Base-by-base conservation (phyloP, 2,888 invertebrate genomes). In the Bhutanitis thaidina region DNA sequence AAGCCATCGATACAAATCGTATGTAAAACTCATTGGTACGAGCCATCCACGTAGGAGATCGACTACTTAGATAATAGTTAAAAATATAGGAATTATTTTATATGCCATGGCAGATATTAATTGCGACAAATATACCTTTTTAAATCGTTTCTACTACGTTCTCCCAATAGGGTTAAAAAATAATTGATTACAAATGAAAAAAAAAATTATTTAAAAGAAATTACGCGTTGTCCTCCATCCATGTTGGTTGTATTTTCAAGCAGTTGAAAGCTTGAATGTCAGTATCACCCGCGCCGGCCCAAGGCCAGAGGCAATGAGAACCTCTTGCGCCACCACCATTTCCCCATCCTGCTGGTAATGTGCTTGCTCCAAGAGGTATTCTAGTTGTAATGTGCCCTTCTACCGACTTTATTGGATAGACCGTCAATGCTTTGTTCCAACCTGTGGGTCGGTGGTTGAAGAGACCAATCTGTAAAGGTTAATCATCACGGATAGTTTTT, bases 211-310 rank as follows among this genome's bases (percentile, higher is more conserved):
- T n/a, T n/a, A 5, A 20, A 27, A 8, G 1, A 27, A 27, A 27
- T 27, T 27, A 89, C 89, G 72, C 77, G 55, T 77, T 70, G 56
- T 95, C 93, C 64, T 91, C 91, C 95, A 96, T 95, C 96, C 97
- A 97, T 16, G 94, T 94, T 0, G 96, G 96, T 70, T 94, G 93
- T 55, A 95, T 94, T 70, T 93, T 93, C 16, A 97, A 79, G 68
- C 96, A 96, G 62, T 93, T 92, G 45, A 90, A 90, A 37, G 93
- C 90, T 27, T 92, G 77, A 54, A 94, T 91, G 14, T 86, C 87
- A n/a, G 74, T 77, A 58, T 91, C 90, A 43, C 90, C 92, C 38
- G 94, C 92, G 10, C 93, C 93, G 12, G 93, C 92, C 91, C 94
- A 94, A 47, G 93, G 94, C 64, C 93, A 93, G 27, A 94, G 82